Conservation (phyloP, 2,888 invertebrate genomes). For the Sclerodermus sp. region DNA sequence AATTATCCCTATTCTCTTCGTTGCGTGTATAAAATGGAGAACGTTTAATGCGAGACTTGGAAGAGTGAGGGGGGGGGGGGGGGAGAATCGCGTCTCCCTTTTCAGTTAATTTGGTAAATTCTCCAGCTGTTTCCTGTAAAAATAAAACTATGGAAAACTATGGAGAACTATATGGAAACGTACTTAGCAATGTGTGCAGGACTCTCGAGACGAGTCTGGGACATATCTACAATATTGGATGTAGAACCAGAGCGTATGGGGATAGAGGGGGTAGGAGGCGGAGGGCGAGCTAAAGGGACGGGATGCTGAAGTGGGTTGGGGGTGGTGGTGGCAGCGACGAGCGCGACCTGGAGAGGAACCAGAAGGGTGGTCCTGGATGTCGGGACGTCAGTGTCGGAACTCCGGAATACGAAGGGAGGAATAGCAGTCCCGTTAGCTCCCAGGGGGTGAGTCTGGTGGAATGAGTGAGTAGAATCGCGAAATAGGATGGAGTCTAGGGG, state of each 20-base stretch:
- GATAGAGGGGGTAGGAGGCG: conserved; percentile 24
- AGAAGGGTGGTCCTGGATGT: conserved; percentile 34
- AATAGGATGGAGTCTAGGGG: conserved; percentile 48
- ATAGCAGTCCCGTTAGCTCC: conserved; percentile 44
- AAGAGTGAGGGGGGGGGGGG: no score
- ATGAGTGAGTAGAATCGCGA: conserved; percentile 45
- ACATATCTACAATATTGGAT: conserved; percentile 53
- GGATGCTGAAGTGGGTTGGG: conserved; percentile 12
- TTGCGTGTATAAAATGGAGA: no score
- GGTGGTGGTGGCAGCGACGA: conserved; percentile 16
- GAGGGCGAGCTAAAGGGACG: conserved; percentile 17
- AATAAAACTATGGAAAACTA: no score
- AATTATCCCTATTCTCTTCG: no score
- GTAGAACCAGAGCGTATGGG: conserved; percentile 33
- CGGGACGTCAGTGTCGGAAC: conserved; percentile 49
- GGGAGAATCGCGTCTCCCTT: conserved; percentile 3
- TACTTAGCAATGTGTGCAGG: no score
- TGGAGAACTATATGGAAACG: no score
- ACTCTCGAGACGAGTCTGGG: conserved; percentile 37
- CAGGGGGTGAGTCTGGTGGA: conserved; percentile 44
- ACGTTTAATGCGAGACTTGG: no score
- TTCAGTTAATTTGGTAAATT: no score
- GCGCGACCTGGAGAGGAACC: conserved; percentile 35
- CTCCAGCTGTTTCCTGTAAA: no score
- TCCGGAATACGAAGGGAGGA: conserved; percentile 45